These are phyloP conservation scores for Eulemur macaco DNA, from an alignment of 2,113 vertebrate species.

Conservation along the genomic window DNA sequence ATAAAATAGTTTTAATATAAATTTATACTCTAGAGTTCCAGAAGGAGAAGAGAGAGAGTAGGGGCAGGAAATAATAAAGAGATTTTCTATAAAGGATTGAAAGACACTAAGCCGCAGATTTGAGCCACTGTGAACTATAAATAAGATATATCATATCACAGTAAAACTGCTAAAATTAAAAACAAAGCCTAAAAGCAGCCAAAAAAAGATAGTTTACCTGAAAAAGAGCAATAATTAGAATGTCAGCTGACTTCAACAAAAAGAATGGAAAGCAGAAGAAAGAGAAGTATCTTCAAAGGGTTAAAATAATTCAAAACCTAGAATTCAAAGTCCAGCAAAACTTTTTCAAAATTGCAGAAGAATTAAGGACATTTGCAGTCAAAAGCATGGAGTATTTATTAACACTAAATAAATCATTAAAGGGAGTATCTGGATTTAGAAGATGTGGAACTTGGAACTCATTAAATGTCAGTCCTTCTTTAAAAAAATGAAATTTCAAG, in stretches of 20 bases:
- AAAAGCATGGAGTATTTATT: background rate
- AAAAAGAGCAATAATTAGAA: background rate
- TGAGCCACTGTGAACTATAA: background rate
- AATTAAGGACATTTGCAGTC: background rate
- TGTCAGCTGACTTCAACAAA: background rate
- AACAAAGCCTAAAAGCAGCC: background rate
- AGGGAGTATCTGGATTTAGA: background rate
- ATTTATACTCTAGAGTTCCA: background rate
- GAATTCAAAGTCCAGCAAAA: background rate
- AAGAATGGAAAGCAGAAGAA: background rate
- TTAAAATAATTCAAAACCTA: conserved; percentile 10
- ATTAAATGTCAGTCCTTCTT: background rate
- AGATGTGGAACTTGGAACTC: background rate
- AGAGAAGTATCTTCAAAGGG: background rate
- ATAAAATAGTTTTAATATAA: background rate
- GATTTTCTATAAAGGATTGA: background rate
- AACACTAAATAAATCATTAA: background rate
- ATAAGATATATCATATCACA: background rate
- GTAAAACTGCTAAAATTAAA: background rate
- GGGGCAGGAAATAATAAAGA: background rate
- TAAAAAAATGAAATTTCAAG: background rate
- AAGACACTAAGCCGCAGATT: background rate
- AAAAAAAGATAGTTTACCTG: background rate
- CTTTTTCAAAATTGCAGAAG: background rate
- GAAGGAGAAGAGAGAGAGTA: background rate